Evolutionary conservation across 2,797 vertebrate genomes (phyloP), one percentile per base, ranked within the genome.

Genomic region (Rhinophrynus dorsalis): DNA sequence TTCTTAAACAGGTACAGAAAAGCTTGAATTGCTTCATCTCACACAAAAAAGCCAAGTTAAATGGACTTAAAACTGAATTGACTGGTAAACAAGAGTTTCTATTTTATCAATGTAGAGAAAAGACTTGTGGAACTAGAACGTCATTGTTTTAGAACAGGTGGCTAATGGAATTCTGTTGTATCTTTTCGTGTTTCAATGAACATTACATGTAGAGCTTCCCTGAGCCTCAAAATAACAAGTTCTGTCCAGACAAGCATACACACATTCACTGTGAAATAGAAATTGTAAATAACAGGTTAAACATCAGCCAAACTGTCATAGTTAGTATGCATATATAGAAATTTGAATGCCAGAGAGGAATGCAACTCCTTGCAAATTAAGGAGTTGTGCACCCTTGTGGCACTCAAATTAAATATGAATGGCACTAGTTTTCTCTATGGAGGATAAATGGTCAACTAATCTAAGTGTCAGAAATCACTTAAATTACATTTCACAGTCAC

Each of bases 81-180:
- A 11, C 6, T 35, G 26, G 9, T 26, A 27, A 10, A 27, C 13
- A 40, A 5, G 17, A 5, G 4, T 3, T 45, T 45, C 11, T 20
- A 15, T 13, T 62, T 62, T 62, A 13, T 38, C 5, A 35, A n/a
- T n/a, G n/a, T n/a, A 24, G 18, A 35, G 44, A 13, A 3, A 50
- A 9, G 44, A 35, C 37, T 42, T 32, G 21, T 24, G 47, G 44
- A 48, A 24, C n/a, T n/a, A 21, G 15, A 17, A 12, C 21, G 51
- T 30, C 26, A 45, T 24, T 63, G 13, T 18, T 26, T 62, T 27
- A 27, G 24, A 38, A 44, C 8, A 51, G 30, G 21, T 63, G 32
- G 44, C 35, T 63, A 63, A 63, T 63, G 32, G 60, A n/a, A 63
- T 51, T 51, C n/a, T 63, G 21, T 32, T 51, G 60, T 63, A 26